Base-by-base conservation (phyloP, 2,888 invertebrate species). In the Cynaeus angustus region DNA sequence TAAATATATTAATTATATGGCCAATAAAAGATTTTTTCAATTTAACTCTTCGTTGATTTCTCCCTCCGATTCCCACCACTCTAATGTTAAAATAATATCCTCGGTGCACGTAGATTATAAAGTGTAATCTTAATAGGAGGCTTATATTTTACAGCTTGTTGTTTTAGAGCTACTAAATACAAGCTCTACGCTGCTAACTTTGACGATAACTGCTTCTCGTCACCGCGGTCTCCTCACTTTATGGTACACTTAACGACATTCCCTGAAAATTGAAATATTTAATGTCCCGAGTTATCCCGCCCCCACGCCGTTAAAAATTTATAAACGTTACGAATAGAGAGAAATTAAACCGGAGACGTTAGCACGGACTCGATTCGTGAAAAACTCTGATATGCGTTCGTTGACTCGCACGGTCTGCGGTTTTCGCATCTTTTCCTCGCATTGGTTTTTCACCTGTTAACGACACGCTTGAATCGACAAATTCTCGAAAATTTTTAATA, bases 1-100 rank as follows among this genome's bases (percentile, higher is more conserved):
- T 89, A 88, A 89, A 90, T 89, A 90, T 89, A 90, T 89, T 89
- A 90, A 66, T 89, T 89, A 89, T 88, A 90, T 89, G 89, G 89
- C 89, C 89, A 89, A 89, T 88, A 88, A 89, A 89, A 87, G 88
- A 88, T 89, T 89, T 89, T 88, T 87, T 88, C 87, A 87, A 87
- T 87, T 83, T 71, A 72, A 50, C 30, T 52, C 16, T 56, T 6
- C 1, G 30, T 8, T 16, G 4, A 14, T 56, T 56, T n/a, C 12
- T n/a, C n/a, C n/a, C n/a, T n/a, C n/a, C n/a, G n/a, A n/a, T n/a
- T n/a, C n/a, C n/a, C n/a, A n/a, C 71, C 71, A 71, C 70, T 68
- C 72, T 73, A 78, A 77, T 71, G 74, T 69, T 66, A 37, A 64
- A 66, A 69, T 69, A 58, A 69, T 69, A 69, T 59, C 65, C 45